Evolutionary conservation across 1,140 invertebrate species (phyloP).

Genomic region (Glomeris maerens): DNA sequence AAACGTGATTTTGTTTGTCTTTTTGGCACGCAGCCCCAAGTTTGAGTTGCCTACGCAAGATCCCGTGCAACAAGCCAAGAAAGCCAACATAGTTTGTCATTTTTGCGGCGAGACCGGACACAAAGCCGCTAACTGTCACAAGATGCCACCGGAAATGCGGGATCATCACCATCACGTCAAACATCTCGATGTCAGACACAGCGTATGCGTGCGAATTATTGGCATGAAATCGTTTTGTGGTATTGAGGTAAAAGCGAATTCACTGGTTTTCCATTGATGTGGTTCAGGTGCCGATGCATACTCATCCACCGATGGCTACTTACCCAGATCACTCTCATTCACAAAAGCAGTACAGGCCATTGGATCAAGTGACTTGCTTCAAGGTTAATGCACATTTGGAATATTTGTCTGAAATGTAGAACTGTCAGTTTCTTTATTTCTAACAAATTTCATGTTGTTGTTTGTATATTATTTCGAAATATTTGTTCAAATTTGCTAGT

Average conservation of each 20-base stretch:
- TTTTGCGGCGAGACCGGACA: conserved; percentile 92
- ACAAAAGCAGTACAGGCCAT: conserved; percentile 34
- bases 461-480: too few species aligned
- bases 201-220: too few species aligned
- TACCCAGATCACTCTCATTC: conserved; percentile 5
- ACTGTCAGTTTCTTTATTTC: too few species aligned
- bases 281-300: conserved; percentile 6
- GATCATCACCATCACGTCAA: conserved; percentile 37
- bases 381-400: conserved; percentile 45
- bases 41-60: conserved; percentile 87
- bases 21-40: conserved; percentile 58
- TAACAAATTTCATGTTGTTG: conserved; percentile 16
- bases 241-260: too few species aligned
- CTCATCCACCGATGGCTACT: conserved; percentile 7
- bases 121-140: conserved; percentile 81
- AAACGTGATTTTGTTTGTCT: conserved; percentile 16
- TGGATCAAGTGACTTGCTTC: conserved; percentile 90
- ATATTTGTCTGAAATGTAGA: too few species aligned
- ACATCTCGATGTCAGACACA: conserved; percentile 16
- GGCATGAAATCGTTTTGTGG: too few species aligned
- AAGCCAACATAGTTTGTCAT: conserved; percentile 73
- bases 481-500: too few species aligned
- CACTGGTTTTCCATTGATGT: too few species aligned
- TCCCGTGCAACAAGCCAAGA: conserved; percentile 51
- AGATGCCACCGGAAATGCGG: conserved; percentile 53